These are phyloP conservation scores for Leptarthrus brevirostris DNA, from an alignment of 2,888 invertebrate genomes.

Conservation along the genomic window DNA sequence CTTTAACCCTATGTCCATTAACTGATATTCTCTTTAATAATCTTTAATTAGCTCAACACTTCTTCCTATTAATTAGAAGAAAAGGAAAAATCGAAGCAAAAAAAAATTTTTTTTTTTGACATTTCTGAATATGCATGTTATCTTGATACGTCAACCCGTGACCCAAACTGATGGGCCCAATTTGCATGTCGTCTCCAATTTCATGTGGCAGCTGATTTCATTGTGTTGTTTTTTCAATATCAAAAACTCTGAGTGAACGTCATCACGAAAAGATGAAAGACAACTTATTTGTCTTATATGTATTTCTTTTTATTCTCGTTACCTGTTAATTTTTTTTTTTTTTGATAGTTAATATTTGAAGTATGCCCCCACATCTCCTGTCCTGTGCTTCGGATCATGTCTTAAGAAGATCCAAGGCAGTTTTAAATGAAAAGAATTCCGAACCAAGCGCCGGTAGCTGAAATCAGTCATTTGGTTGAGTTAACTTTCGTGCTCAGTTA, in stretches of 20 bases:
- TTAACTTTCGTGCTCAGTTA: constrained; percentile 7
- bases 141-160: background rate
- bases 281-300: background rate
- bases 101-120: background rate
- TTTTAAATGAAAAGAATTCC: background rate
- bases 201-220: background rate
- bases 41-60: background rate
- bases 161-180: background rate
- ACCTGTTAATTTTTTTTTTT: background rate
- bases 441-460: constrained; percentile 28
- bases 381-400: no score
- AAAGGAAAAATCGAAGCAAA: no score
- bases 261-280: constrained; percentile 1
- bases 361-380: no score
- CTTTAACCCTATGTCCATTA: no score
- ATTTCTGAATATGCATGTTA: background rate
- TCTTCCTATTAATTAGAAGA: background rate
- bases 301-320: background rate
- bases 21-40: background rate
- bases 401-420: background rate
- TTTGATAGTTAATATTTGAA: no score
- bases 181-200: constrained; percentile 1
- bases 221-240: background rate
- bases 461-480: constrained; percentile 40
- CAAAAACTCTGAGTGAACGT: constrained; percentile 1